phyloP scores from a whole-genome alignment of 2,797 vertebrate species.

The Micromesistius poutassou region DNA sequence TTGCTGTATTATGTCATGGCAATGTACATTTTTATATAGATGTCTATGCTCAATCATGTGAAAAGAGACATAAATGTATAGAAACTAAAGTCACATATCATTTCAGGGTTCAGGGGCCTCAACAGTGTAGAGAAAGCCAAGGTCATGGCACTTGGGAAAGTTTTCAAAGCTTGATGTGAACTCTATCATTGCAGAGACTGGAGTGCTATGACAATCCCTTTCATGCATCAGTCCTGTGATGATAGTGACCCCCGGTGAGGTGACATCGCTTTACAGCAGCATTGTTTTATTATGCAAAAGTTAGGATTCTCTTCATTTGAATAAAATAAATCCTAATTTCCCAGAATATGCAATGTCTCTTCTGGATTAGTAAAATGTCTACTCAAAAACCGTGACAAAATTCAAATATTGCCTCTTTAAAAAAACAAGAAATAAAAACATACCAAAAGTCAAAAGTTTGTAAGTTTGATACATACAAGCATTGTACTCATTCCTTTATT shows the following conservation, averaged over 20 bases:
- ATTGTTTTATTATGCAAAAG: neutral
- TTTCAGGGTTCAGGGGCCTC: neutral
- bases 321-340: neutral
- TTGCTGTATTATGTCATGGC: neutral
- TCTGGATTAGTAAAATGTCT: neutral
- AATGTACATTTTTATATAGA: neutral
- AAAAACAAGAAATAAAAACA: neutral
- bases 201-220: neutral
- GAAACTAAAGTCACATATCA: neutral
- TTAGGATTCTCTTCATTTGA: constrained; percentile 5
- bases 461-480: neutral
- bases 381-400: neutral
- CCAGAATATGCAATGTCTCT: neutral
- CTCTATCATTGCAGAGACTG: neutral
- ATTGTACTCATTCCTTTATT: too few relatives aligned
- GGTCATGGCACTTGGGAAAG: neutral
- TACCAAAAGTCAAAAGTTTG: neutral
- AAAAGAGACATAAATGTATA: neutral
- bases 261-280: too few relatives aligned
- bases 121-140: neutral
- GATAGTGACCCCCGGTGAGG: too few relatives aligned
- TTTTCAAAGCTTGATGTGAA: neutral
- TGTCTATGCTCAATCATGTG: neutral
- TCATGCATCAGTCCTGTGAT: too few relatives aligned
- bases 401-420: neutral